Conservation (phyloP, 2,888 invertebrate genomes). For the Ormyrus rosae region DNA sequence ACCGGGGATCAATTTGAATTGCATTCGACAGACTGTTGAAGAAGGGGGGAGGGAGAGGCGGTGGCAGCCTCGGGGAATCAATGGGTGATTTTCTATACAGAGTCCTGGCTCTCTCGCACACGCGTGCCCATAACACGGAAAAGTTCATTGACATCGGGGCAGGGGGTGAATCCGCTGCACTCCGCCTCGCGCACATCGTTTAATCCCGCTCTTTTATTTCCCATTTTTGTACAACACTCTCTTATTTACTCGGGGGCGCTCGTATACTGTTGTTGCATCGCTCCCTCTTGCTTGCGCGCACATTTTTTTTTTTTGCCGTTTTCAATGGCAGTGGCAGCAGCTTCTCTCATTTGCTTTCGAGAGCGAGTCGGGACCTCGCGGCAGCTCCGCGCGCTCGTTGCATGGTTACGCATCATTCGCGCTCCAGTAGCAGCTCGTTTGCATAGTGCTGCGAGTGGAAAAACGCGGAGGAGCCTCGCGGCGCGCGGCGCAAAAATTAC, state of each 20-base stretch:
- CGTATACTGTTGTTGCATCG: conserved; percentile 4
- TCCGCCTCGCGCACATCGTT: conserved; percentile 18
- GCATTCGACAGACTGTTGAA: conserved; percentile 45
- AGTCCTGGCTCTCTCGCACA: not conserved
- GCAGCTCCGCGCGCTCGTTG: not conserved
- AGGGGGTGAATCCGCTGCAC: conserved; percentile 34
- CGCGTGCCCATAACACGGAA: conserved; percentile 38
- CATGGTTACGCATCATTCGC: conserved; percentile 16
- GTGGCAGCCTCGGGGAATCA: conserved; percentile 38
- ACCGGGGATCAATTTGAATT: conserved; percentile 53
- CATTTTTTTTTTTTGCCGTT: conserved; percentile 21
- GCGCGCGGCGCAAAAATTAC: not conserved
- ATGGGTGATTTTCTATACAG: conserved; percentile 51
- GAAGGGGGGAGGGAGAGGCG: not conserved
- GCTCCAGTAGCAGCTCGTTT: not conserved
- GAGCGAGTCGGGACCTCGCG: not conserved
- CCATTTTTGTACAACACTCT: conserved; percentile 34
- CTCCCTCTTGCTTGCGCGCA: not conserved
- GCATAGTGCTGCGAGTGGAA: not conserved
- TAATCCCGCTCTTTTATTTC: conserved; percentile 34
- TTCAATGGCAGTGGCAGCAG: conserved; percentile 3
- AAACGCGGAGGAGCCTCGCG: not conserved
- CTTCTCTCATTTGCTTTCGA: conserved; percentile 21
- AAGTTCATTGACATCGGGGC: conserved; percentile 51
- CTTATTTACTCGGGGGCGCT: conserved; percentile 31